Percentiles rank a stretch among this genome's conserved stretches.
These are phyloP conservation scores for Heterochromis multidens DNA, from an alignment of 2,113 vertebrate species.

Conservation along the genomic window DNA sequence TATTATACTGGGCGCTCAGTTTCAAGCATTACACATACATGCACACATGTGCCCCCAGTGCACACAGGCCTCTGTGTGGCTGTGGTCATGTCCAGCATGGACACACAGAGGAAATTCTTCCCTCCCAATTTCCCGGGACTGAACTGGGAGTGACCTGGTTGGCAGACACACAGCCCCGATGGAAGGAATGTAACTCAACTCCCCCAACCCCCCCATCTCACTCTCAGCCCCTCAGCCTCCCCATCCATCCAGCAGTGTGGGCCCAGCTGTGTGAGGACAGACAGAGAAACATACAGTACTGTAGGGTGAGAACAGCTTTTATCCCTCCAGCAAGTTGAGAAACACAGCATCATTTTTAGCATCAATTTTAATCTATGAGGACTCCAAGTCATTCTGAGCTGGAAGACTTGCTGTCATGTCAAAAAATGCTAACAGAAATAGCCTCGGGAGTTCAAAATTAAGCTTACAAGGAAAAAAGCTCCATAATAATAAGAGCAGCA, in stretches of 20 bases:
- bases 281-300: neutral
- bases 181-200: constrained; percentile 81
- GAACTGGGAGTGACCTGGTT: constrained; percentile 82
- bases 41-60: constrained; percentile 3
- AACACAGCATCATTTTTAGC: neutral
- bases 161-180: constrained; percentile 62
- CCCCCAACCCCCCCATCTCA: constrained; percentile 40
- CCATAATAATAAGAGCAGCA: no score
- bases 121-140: constrained; percentile 75
- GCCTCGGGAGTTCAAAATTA: neutral
- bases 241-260: constrained; percentile 54
- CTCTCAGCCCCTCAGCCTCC: neutral
- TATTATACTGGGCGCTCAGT: constrained; percentile 22
- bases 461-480: neutral
- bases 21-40: constrained; percentile 13
- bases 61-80: constrained; percentile 32
- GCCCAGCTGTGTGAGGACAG: constrained; percentile 42
- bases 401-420: neutral
- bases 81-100: constrained; percentile 47
- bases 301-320: no score
- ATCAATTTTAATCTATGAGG: neutral
- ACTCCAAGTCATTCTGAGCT: neutral
- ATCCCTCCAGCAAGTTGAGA: no score
- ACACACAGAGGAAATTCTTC: constrained; percentile 69
- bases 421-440: neutral